Percentiles rank a stretch among this genome's conserved stretches.
Evolutionary conservation across 2,888 invertebrate species (phyloP).

Genomic region (Lasius fuliginosus): DNA sequence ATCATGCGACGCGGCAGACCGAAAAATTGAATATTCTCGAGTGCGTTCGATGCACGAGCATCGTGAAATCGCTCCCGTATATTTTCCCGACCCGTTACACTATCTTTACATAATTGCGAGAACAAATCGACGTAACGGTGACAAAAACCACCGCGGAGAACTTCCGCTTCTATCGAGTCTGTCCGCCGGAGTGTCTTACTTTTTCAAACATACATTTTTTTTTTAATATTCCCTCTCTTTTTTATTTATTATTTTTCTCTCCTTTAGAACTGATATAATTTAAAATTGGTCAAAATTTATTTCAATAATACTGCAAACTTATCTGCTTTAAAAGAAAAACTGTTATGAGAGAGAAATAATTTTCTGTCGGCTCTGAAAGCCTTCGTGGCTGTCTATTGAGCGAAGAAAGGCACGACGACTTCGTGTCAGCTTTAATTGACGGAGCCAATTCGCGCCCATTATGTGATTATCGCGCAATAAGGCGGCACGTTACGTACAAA

Average conservation of each 20-base stretch:
- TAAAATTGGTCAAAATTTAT: neutral
- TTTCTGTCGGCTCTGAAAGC: neutral
- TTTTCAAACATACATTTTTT: neutral
- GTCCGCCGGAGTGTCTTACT: neutral
- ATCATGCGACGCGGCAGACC: conserved; percentile 53
- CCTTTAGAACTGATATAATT: neutral
- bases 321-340: neutral
- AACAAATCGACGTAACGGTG: conserved; percentile 45
- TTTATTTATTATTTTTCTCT: neutral
- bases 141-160: conserved; percentile 13
- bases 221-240: too few relatives aligned
- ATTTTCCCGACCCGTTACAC: conserved; percentile 40
- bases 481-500: conserved; percentile 28
- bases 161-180: conserved; percentile 5
- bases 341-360: neutral
- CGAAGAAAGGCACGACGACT: conserved; percentile 14
- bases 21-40: conserved; percentile 57
- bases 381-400: neutral
- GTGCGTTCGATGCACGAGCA: conserved; percentile 30
- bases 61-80: conserved; percentile 24
- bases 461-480: conserved; percentile 63
- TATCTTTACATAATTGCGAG: conserved; percentile 23
- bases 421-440: conserved; percentile 68
- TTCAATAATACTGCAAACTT: neutral
- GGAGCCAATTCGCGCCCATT: conserved; percentile 67